These are phyloP conservation scores for Zaprionus kolodkinae DNA, from an alignment of 1,140 invertebrate species.

Conservation along the genomic window DNA sequence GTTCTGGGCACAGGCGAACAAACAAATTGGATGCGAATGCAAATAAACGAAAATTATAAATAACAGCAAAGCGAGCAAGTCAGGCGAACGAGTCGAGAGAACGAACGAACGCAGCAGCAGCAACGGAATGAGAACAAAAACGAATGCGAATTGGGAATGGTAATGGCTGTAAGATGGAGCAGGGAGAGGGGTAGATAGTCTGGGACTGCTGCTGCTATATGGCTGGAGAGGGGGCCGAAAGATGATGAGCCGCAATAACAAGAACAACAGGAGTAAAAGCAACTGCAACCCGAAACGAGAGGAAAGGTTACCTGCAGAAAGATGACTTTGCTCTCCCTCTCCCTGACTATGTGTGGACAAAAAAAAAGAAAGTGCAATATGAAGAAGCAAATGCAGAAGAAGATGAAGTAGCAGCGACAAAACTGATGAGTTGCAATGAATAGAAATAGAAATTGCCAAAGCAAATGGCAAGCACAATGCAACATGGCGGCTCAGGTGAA, in stretches of 20 bases:
- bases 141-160: constrained; percentile 40
- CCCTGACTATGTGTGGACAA: not conserved
- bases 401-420: constrained; percentile 28
- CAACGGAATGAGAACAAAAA: constrained; percentile 50
- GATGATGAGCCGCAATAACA: constrained; percentile 51
- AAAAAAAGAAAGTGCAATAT: constrained; percentile 48
- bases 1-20: constrained; percentile 39
- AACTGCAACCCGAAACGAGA: constrained; percentile 21
- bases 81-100: constrained; percentile 35
- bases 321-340: constrained; percentile 7
- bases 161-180: constrained; percentile 21
- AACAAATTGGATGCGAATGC: constrained; percentile 84
- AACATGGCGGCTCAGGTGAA: constrained; percentile 30
- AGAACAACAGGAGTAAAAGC: constrained; percentile 20
- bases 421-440: constrained; percentile 82
- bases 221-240: not conserved
- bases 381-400: constrained; percentile 42
- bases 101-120: constrained; percentile 24
- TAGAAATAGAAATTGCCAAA: constrained; percentile 83
- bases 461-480: constrained; percentile 62
- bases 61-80: constrained; percentile 66
- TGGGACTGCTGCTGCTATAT: not conserved
- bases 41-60: constrained; percentile 84
- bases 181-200: constrained; percentile 5
- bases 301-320: constrained; percentile 20